Evolutionary conservation across 2,888 invertebrate species (phyloP).

Genomic region (Gymnoscelis rufifasciata): DNA sequence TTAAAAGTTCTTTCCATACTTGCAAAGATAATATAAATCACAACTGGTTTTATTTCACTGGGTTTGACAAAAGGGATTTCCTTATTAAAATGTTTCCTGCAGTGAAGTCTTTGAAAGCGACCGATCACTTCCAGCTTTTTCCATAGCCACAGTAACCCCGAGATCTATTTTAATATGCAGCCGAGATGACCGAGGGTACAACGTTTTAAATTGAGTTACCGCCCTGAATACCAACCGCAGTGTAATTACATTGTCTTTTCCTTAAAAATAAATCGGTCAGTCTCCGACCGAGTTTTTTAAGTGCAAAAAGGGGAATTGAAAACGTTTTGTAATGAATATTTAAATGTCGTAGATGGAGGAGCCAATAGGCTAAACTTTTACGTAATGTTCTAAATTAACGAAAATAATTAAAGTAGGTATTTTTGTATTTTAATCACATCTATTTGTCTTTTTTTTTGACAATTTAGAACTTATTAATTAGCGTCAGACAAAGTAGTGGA

Average conservation of each 20-base stretch:
- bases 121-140: slow-evolving; percentile 33
- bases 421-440: too few species aligned
- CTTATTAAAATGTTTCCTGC: not conserved
- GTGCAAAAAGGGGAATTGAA: slow-evolving; percentile 13
- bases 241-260: slow-evolving; percentile 48
- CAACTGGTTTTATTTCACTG: too few species aligned
- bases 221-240: slow-evolving; percentile 57
- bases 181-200: slow-evolving; percentile 63
- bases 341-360: not conserved
- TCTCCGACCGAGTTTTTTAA: slow-evolving; percentile 14
- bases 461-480: too few species aligned
- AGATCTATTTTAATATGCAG: slow-evolving; percentile 71
- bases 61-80: not conserved
- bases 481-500: too few species aligned
- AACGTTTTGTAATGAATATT: slow-evolving; percentile 13
- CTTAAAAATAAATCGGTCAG: slow-evolving; percentile 18
- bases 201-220: slow-evolving; percentile 67
- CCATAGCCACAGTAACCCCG: slow-evolving; percentile 30
- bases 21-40: too few species aligned
- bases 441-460: too few species aligned
- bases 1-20: too few species aligned
- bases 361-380: too few species aligned
- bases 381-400: too few species aligned
- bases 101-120: not conserved
- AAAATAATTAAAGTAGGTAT: too few species aligned